Conservation (phyloP, 2,888 invertebrate genomes). For the Spatulosminthurus flaviceps region DNA sequence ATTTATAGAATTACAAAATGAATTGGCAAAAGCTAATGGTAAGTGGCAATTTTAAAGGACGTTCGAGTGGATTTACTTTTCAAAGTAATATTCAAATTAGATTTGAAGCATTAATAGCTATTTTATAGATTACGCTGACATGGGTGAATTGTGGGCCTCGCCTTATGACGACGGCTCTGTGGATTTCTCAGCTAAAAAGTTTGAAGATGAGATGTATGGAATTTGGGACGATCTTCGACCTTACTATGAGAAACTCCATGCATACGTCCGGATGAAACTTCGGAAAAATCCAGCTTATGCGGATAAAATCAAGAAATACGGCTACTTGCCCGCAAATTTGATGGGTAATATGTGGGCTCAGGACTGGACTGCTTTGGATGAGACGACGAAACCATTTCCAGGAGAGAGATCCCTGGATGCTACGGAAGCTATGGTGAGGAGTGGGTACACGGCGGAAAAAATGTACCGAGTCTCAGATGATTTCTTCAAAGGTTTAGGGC, state of each 20-base stretch:
- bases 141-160: conserved; percentile 55
- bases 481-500: conserved; percentile 81
- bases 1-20: conserved; percentile 52
- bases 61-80: no score
- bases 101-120: no score
- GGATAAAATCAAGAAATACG: conserved; percentile 25
- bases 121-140: conserved; percentile 51
- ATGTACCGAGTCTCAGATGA: conserved; percentile 86
- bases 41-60: no score
- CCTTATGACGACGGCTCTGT: conserved; percentile 52
- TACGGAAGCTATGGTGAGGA: conserved; percentile 76
- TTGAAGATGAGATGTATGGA: conserved; percentile 48
- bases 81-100: no score
- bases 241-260: conserved; percentile 50
- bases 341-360: conserved; percentile 84
- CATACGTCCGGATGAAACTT: conserved; percentile 51
- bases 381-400: conserved; percentile 79
- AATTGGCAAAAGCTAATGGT: conserved; percentile 52
- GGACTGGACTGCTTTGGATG: conserved; percentile 80
- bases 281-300: conserved; percentile 14
- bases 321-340: conserved; percentile 38
- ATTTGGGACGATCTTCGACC: conserved; percentile 52
- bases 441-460: conserved; percentile 65
- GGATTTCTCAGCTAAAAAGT: conserved; percentile 50
- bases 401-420: conserved; percentile 77